A percentile compares a stretch with the other conserved stretches of the same genome.
phyloP scores from a whole-genome alignment of 2,888 invertebrate species.

The Euplexia lucipara region DNA sequence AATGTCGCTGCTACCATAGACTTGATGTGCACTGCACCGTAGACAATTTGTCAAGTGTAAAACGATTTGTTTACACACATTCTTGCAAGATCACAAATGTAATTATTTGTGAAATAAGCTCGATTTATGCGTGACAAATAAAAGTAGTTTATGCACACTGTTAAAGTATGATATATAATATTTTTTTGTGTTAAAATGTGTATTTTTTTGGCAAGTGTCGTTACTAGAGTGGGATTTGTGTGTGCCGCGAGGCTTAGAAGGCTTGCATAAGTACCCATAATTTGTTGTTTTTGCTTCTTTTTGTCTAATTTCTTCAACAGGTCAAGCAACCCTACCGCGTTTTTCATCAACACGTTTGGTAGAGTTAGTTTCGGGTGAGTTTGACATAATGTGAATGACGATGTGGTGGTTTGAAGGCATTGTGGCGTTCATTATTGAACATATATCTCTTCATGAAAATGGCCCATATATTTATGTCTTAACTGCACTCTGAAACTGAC shows the following conservation, averaged over 20 bases:
- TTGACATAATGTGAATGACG: conserved; percentile 88
- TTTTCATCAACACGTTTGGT: conserved; percentile 94
- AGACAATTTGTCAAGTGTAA: conserved; percentile 75
- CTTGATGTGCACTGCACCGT: conserved; percentile 73
- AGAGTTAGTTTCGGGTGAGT: conserved; percentile 94
- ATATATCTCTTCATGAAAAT: conserved; percentile 83
- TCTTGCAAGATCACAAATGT: conserved; percentile 10
- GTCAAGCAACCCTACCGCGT: conserved; percentile 93
- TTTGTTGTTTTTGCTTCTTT: conserved; percentile 86
- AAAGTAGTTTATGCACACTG: conserved; percentile 64
- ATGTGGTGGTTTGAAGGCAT: conserved; percentile 89
- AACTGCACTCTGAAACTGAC: conserved; percentile 90
- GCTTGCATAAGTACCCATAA: conserved; percentile 84
- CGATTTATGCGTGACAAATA: conserved; percentile 69
- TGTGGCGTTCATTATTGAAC: conserved; percentile 87
- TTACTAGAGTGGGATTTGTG: conserved; percentile 80
- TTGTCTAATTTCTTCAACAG: conserved; percentile 93
- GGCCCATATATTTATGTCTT: conserved; percentile 84
- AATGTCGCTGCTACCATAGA: conserved; percentile 76
- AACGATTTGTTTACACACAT: conserved; percentile 31
- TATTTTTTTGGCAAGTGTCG: conserved; percentile 69
- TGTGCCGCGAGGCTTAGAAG: conserved; percentile 78
- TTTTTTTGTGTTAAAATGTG: conserved; percentile 70
- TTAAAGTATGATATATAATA: conserved; percentile 50
- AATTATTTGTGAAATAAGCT: not conserved